These are phyloP conservation scores for Amyelois transitella DNA, from an alignment of 1,140 invertebrate genomes.

Conservation along the genomic window DNA sequence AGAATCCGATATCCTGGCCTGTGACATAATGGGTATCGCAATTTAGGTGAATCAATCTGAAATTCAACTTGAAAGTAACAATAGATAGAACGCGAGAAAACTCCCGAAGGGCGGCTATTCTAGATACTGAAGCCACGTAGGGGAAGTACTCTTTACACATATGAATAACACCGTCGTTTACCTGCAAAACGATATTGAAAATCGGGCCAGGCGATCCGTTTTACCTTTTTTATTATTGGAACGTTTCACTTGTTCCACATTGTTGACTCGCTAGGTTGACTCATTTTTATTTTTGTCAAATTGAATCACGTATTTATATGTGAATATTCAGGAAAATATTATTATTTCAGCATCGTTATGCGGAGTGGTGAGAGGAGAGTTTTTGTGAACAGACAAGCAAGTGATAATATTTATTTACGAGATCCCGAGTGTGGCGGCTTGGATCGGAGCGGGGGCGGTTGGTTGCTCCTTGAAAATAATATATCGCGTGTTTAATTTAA, in stretches of 20 bases:
- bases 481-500: constrained; percentile 21
- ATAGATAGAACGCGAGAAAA: no score
- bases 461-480: constrained; percentile 4
- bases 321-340: constrained; percentile 30
- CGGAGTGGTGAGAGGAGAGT: constrained; percentile 20
- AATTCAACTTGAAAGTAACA: no score
- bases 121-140: constrained; percentile 7
- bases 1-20: neutral
- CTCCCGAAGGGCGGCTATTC: neutral
- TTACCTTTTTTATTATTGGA: constrained; percentile 50
- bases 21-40: neutral
- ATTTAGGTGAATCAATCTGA: neutral
- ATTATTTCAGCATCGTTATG: constrained; percentile 34
- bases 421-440: no score
- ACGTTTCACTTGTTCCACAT: constrained; percentile 54
- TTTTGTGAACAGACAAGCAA: constrained; percentile 30
- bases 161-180: constrained; percentile 41
- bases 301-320: constrained; percentile 49
- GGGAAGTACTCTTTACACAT: constrained; percentile 29
- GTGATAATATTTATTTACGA: constrained; percentile 21
- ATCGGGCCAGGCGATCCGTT: constrained; percentile 41
- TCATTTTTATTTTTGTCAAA: constrained; percentile 50
- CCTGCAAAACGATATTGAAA: constrained; percentile 50
- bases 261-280: constrained; percentile 43
- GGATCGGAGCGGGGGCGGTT: neutral